Evolutionary conservation across 1,140 invertebrate species (phyloP).

Genomic region (Magallana ariakensis): DNA sequence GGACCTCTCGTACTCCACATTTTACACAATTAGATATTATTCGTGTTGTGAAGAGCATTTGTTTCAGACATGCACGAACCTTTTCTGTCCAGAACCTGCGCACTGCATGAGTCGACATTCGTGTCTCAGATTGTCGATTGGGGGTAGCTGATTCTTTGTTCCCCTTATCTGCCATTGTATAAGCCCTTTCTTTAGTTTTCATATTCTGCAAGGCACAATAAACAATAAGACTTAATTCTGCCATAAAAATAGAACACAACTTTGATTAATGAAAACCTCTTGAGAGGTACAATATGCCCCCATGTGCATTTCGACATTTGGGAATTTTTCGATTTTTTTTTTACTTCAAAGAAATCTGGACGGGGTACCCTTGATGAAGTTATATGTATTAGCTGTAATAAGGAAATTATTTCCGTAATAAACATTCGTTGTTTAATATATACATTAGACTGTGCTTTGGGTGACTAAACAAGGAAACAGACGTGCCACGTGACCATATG

Average conservation of each 20-base stretch:
- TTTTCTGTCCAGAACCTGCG: not conserved
- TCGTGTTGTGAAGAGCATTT: constrained; percentile 29
- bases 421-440: too few relatives aligned
- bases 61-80: constrained; percentile 37
- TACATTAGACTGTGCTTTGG: too few relatives aligned
- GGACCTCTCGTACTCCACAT: constrained; percentile 22
- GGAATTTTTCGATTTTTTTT: too few relatives aligned
- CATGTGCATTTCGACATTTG: too few relatives aligned
- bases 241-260: not conserved
- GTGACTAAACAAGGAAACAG: too few relatives aligned
- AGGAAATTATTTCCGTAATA: too few relatives aligned
- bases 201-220: not conserved
- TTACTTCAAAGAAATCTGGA: too few relatives aligned
- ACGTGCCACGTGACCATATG: too few relatives aligned
- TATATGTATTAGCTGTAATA: too few relatives aligned
- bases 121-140: not conserved
- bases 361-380: too few relatives aligned
- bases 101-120: constrained; percentile 24
- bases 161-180: not conserved
- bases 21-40: constrained; percentile 35
- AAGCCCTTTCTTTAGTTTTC: not conserved
- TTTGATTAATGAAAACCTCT: not conserved
- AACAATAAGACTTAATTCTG: not conserved
- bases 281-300: not conserved
- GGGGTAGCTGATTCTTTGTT: not conserved